Evolutionary conservation across 2,888 invertebrate species (phyloP), one percentile per base, ranked within the genome.

Genomic region (Tethea ocularis): DNA sequence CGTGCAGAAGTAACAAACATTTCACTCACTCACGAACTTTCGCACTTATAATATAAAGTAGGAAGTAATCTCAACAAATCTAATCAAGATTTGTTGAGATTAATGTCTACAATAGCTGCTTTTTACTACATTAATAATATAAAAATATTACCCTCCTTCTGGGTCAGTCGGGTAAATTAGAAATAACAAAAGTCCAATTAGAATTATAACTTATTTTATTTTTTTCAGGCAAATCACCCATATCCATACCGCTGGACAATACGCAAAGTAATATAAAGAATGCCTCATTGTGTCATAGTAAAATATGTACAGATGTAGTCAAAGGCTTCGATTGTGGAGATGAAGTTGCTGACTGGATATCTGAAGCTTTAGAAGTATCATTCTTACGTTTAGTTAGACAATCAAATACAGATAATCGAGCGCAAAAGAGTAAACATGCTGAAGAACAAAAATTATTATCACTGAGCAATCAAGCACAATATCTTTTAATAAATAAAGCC

Each of bases 241-340:
- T 96, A 51, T 75, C 88, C 22, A 79, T 96, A 54, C 89, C 95
- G 3, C 81, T 97, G 51, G 89, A 94, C 6, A 22, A 54, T 22
- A 6, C 17, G 11, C 68, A 80, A 51, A 76, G 68, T 20, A 73
- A 70, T 61, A 75, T 71, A 0, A 75, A 76, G 63, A 82, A 87
- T 17, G 84, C 87, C 33, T 83, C 89, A 62, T 68, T 95, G 51
- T 97, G 97, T 77, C 95, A 95, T 65, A 97, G 96, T 77, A 97
- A 97, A 94, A 96, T 99, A 13, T 98, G 98, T 82, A 96, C 96
- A 1, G 97, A 97, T 78, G 91, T 94, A 63, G 95, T 98, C 0
- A 93, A 95, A 74, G 97, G 97, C 0, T 91, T 94, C 66, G 98
- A 99, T 82, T 98, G 98, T 86, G 99, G 99, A 0, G 94, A 96